phyloP scores from a whole-genome alignment of 2,888 invertebrate species.

The Noctua comes region DNA sequence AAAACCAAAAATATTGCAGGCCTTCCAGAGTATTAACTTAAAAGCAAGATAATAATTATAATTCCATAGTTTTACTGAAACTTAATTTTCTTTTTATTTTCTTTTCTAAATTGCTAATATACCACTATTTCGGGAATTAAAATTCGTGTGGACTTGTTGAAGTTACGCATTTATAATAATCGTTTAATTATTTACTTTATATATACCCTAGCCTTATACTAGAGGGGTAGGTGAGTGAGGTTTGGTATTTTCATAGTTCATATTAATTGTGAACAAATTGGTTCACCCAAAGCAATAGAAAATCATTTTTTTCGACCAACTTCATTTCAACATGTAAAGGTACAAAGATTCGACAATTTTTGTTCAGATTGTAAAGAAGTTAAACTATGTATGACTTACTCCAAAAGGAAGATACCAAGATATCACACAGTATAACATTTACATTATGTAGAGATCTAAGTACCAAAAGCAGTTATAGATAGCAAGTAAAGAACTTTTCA shows the following conservation, averaged over 20 bases:
- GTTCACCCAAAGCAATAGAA: constrained; percentile 8
- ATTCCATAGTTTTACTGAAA: constrained; percentile 30
- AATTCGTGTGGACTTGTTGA: not conserved
- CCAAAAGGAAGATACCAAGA: not conserved
- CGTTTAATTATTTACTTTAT: not conserved
- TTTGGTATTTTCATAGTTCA: constrained; percentile 2
- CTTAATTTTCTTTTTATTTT: constrained; percentile 40
- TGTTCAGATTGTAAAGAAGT: not conserved
- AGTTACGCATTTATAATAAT: not conserved
- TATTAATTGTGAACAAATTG: not conserved
- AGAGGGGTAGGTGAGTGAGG: constrained; percentile 14
- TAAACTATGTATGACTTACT: not conserved
- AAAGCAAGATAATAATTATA: too few species aligned
- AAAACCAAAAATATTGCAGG: not conserved
- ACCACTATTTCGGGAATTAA: not conserved
- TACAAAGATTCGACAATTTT: not conserved
- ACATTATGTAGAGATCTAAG: not conserved
- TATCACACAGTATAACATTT: not conserved
- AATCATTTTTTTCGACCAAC: not conserved
- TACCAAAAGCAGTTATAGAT: not conserved
- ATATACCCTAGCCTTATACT: not conserved
- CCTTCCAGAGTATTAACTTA: not conserved
- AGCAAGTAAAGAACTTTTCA: not conserved
- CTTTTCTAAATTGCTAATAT: not conserved
- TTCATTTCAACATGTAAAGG: not conserved